phyloP scores from a whole-genome alignment of 2,797 vertebrate genomes.

The Sparus aurata region DNA sequence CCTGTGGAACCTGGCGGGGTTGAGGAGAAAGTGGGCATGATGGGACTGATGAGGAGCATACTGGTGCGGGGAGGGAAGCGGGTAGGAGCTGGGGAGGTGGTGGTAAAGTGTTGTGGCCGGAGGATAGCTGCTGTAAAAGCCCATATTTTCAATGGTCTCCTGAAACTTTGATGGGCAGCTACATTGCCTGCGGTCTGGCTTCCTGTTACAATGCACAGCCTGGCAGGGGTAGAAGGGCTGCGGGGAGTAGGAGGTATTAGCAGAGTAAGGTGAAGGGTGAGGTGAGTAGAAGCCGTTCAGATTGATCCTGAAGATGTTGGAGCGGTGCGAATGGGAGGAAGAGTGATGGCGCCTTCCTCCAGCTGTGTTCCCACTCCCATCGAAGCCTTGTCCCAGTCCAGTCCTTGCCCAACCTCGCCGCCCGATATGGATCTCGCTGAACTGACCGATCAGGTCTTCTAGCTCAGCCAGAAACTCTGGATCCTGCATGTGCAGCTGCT shows the following conservation, averaged over 20 bases:
- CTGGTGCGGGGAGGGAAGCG: slow-evolving; percentile 88
- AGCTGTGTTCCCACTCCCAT: slow-evolving; percentile 59
- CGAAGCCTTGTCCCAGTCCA: slow-evolving; percentile 67
- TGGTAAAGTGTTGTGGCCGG: slow-evolving; percentile 89
- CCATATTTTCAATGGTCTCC: slow-evolving; percentile 90
- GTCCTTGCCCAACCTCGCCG: slow-evolving; percentile 84
- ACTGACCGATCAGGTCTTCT: slow-evolving; percentile 91
- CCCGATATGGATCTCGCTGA: slow-evolving; percentile 93
- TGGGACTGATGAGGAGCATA: slow-evolving; percentile 90
- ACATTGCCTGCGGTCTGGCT: slow-evolving; percentile 88
- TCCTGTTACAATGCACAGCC: slow-evolving; percentile 94
- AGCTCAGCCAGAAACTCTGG: slow-evolving; percentile 94
- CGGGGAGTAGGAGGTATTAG: slow-evolving; percentile 77
- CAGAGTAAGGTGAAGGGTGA: slow-evolving; percentile 86
- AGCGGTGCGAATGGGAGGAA: slow-evolving; percentile 89
- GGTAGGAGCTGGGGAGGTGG: slow-evolving; percentile 89
- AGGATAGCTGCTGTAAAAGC: slow-evolving; percentile 94
- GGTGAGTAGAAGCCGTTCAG: slow-evolving; percentile 97
- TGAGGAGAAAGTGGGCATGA: slow-evolving; percentile 94
- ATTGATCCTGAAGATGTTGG: slow-evolving; percentile 97
- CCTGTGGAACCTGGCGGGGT: slow-evolving; percentile 96
- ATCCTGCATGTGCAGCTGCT: slow-evolving; percentile 93
- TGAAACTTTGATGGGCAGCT: slow-evolving; percentile 88
- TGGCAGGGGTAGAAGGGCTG: slow-evolving; percentile 94
- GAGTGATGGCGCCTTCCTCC: slow-evolving; percentile 78